Percentiles rank a stretch among this genome's conserved stretches.
phyloP scores from a whole-genome alignment of 2,888 invertebrate genomes.

The Tenthredo scrophulariae region DNA sequence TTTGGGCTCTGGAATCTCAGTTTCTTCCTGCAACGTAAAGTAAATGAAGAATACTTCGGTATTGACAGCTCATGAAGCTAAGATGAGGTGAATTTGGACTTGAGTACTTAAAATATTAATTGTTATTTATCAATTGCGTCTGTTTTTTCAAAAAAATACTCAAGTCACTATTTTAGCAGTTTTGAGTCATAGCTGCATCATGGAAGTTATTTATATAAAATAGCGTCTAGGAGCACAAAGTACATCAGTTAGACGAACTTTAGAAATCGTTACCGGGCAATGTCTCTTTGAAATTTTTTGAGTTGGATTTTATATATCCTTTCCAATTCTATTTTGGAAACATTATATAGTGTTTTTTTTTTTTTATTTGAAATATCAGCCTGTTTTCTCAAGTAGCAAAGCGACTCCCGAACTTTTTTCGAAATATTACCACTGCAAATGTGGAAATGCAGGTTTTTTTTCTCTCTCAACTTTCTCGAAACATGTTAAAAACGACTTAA shows the following conservation, averaged over 20 bases:
- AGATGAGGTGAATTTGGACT: background rate
- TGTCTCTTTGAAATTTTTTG: background rate
- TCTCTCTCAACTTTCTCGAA: background rate
- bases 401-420: background rate
- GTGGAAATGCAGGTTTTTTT: background rate
- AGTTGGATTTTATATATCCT: too few relatives aligned
- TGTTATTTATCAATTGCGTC: background rate
- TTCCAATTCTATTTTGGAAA: background rate
- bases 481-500: too few relatives aligned
- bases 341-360: background rate
- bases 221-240: background rate
- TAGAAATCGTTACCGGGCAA: background rate
- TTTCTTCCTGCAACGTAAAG: slow-evolving; percentile 86
- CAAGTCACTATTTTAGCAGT: background rate
- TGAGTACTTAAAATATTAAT: background rate
- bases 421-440: background rate
- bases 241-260: background rate
- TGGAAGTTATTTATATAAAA: background rate
- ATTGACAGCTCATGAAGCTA: slow-evolving; percentile 49
- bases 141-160: background rate
- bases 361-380: background rate
- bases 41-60: slow-evolving; percentile 57
- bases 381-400: background rate
- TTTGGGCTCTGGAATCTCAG: slow-evolving; percentile 88
- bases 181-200: background rate